Evolutionary conservation across 2,797 vertebrate species (phyloP).

Genomic region (Hafferia zeledoni): DNA sequence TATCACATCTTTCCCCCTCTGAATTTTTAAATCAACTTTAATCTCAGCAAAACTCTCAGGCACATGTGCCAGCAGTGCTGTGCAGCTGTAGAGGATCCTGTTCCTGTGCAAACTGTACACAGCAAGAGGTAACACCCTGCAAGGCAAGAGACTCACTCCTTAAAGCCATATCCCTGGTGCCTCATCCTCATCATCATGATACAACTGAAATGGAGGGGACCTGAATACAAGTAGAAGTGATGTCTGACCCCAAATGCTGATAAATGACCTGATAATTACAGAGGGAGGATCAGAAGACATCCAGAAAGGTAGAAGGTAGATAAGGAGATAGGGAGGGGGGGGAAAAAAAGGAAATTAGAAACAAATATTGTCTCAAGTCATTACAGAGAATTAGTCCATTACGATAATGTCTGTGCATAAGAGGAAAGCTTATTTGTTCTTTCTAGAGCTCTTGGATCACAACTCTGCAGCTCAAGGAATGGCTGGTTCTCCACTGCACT

Average conservation of each 20-base stretch:
- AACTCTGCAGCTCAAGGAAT: not conserved
- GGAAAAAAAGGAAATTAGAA: not conserved
- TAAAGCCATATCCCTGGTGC: too few species aligned
- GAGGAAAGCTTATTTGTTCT: not conserved
- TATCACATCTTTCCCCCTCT: not conserved
- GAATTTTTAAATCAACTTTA: not conserved
- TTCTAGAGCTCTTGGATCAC: not conserved
- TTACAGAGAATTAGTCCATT: not conserved
- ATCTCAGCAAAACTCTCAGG: not conserved
- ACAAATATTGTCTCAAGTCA: not conserved
- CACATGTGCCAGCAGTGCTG: not conserved
- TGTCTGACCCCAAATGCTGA: not conserved
- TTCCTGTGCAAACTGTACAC: not conserved
- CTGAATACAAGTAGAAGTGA: not conserved
- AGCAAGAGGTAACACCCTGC: not conserved
- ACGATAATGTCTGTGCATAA: not conserved
- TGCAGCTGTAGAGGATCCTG: not conserved
- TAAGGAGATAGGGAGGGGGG: rapidly evolving
- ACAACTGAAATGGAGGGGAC: not conserved
- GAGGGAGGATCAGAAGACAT: not conserved
- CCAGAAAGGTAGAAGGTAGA: not conserved
- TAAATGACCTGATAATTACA: not conserved
- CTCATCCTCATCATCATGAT: too few species aligned
- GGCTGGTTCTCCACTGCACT: not conserved
- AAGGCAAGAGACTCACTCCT: too few species aligned